Base-by-base conservation (phyloP, 2,797 vertebrate species). In the Acanthornis magna region DNA sequence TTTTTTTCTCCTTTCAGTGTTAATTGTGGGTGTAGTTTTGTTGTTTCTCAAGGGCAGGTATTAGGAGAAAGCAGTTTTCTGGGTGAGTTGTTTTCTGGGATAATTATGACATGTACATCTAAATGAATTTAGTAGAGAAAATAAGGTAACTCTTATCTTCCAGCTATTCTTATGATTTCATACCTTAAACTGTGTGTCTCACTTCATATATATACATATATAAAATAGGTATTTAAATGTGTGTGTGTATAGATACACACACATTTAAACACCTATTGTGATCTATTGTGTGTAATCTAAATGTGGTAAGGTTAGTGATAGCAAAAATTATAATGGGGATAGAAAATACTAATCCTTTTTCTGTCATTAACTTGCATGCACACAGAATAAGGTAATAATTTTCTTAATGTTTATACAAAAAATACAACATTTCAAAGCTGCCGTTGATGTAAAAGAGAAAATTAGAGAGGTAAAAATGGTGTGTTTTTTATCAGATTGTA, bases 171-270 rank as follows among this genome's bases (percentile, higher is more conserved):
- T 78, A 81, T 51, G 10, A 22, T 93, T 81, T 47, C 14, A 8
- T 68, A 32, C 8, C 10, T 70, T 66, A 63, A 32, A 38, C 22
- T 55, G 15, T 30, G 23, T 76, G 21, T 90, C 32, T 91, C 9
- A 26, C 20, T 72, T 77, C 27, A 51, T 63, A 45, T 3, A 1
- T 30, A 40, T 70, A 6, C 53, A n/a, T 50, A 2, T 42, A 15
- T 43, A 36, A 38, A 75, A 27, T 12, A 42, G 19, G 12, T 50
- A 16, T 68, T 80, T 58, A 23, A 48, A 55, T 25, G 26, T 8
- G 4, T 36, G 8, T 26, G 1, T 36, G 1, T 25, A 5, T 14
- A 19, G 4, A 11, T 21, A 5, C 3, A 23, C 2, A 25, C 14
- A 12, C 20, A 45, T 84, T 84, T 70, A 89, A 82, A 55, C 76